Evolutionary conservation across 1,140 invertebrate genomes (phyloP).

Genomic region (Leptonema lineaticorne): DNA sequence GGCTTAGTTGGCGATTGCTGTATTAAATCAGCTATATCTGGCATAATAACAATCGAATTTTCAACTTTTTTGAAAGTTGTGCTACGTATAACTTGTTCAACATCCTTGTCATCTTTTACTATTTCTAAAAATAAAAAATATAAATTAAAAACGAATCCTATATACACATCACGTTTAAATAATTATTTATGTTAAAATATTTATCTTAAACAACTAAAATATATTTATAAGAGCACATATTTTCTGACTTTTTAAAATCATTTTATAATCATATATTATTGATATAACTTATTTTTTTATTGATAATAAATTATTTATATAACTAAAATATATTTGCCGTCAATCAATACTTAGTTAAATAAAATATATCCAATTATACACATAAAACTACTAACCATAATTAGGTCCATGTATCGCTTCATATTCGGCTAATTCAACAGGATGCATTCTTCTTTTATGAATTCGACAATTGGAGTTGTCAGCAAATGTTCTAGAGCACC

Average conservation of each 20-base stretch:
- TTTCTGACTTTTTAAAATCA: too few species aligned
- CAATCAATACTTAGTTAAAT: not conserved
- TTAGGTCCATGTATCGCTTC: constrained; percentile 29
- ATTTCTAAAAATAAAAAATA: constrained; percentile 14
- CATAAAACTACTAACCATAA: constrained; percentile 22
- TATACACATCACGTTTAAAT: too few species aligned
- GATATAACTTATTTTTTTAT: too few species aligned
- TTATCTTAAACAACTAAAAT: not conserved
- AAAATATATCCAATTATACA: not conserved
- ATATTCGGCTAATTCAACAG: constrained; percentile 34
- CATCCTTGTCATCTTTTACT: not conserved
- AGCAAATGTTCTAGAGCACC: constrained; percentile 38
- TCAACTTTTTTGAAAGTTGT: constrained; percentile 22
- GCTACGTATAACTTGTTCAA: constrained; percentile 22
- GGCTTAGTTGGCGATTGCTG: not conserved
- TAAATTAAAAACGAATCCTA: too few species aligned
- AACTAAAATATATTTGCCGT: not conserved
- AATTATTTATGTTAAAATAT: not conserved
- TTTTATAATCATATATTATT: too few species aligned
- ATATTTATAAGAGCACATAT: too few species aligned
- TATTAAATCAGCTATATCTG: constrained; percentile 6
- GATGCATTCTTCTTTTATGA: constrained; percentile 38
- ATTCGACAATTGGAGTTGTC: constrained; percentile 36
- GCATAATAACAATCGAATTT: constrained; percentile 4
- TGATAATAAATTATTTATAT: not conserved